Percentiles rank a stretch among this genome's conserved stretches.
Evolutionary conservation across 1,140 invertebrate species (phyloP).

Genomic region (Heliconius eleuchia): DNA sequence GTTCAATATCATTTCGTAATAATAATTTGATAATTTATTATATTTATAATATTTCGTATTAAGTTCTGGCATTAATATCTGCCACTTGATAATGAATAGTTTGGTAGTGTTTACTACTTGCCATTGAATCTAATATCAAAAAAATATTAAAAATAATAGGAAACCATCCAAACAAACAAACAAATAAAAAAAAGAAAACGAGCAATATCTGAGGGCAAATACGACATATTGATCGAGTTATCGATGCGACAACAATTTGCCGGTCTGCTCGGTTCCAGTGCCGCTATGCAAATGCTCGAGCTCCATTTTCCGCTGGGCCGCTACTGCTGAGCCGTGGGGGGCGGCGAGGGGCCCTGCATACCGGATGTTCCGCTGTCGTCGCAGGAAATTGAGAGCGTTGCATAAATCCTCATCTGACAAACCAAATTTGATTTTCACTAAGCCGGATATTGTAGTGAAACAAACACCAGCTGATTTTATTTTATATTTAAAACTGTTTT

Average conservation of each 20-base stretch:
- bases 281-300: conserved; percentile 75
- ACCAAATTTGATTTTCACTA: conserved; percentile 77
- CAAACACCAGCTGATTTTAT: conserved; percentile 64
- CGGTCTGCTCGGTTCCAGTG: conserved; percentile 71
- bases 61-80: too few relatives aligned
- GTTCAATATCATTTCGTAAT: too few relatives aligned
- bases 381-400: conserved; percentile 79
- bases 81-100: too few relatives aligned
- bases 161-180: neutral
- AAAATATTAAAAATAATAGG: neutral
- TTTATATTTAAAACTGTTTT: neutral
- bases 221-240: conserved; percentile 71
- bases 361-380: conserved; percentile 78
- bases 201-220: conserved; percentile 37
- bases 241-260: conserved; percentile 78
- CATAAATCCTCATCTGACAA: conserved; percentile 78
- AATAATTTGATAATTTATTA: too few relatives aligned
- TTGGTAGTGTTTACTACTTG: too few relatives aligned
- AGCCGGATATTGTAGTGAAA: conserved; percentile 80
- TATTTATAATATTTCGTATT: too few relatives aligned
- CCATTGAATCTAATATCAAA: too few relatives aligned
- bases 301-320: conserved; percentile 71
- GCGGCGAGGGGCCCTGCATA: conserved; percentile 53
- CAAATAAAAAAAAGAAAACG: neutral
- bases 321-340: conserved; percentile 42